Conservation (phyloP, 2,888 invertebrate species). For the Helicoverpa assulta region DNA sequence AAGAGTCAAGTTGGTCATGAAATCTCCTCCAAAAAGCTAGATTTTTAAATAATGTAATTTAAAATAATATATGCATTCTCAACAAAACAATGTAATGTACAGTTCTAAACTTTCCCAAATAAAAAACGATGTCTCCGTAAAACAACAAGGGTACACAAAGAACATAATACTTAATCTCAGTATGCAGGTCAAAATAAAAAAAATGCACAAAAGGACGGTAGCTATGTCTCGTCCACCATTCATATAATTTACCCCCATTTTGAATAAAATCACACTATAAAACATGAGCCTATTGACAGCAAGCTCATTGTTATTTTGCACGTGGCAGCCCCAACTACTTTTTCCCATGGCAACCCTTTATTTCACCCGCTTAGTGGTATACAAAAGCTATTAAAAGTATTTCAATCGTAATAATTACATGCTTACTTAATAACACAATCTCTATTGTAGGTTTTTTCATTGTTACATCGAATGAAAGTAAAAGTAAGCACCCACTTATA, state of each 20-base stretch:
- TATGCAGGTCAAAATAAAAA: conserved; percentile 36
- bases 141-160: conserved; percentile 16
- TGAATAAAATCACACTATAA: conserved; percentile 44
- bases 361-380: conserved; percentile 36
- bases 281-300: conserved; percentile 56
- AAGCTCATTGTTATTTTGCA: conserved; percentile 69
- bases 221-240: conserved; percentile 33
- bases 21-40: too few relatives aligned
- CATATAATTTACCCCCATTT: conserved; percentile 40
- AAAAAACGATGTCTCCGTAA: conserved; percentile 7
- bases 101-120: neutral
- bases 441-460: conserved; percentile 17
- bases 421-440: conserved; percentile 12
- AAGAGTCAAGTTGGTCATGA: too few relatives aligned
- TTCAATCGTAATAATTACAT: conserved; percentile 46
- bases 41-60: too few relatives aligned
- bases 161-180: conserved; percentile 25
- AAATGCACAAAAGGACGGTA: conserved; percentile 31
- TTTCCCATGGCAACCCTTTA: conserved; percentile 67
- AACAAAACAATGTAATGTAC: too few relatives aligned
- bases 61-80: too few relatives aligned
- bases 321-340: conserved; percentile 62
- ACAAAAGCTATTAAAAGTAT: conserved; percentile 39
- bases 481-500: conserved; percentile 3
- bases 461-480: conserved; percentile 16